Base-by-base conservation (phyloP, 2,888 invertebrate species). In the Mamestra brassicae region DNA sequence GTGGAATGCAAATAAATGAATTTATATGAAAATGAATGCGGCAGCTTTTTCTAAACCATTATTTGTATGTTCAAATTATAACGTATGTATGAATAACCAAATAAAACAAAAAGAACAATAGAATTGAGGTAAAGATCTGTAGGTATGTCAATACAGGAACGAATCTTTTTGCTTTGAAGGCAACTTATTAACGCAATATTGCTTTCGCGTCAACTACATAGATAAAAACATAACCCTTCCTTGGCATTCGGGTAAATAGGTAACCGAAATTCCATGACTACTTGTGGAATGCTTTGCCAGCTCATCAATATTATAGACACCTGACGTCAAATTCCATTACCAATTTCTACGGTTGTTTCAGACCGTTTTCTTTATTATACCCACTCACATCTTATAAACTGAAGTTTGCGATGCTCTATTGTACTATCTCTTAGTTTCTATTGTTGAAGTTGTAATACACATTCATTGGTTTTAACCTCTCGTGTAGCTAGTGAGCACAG, bases 401-500 rank as follows among this genome's bases (percentile, higher is more conserved):
- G 11, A 54, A 36, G 45, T 55, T 50, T 52, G n/a, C 5, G 17
- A 70, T 62, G n/a, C 58, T 17, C 13, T 60, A 36, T 17, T 77
- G 42, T 60, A 52, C 45, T 13, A 63, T n/a, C 11, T 15, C 4
- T 36, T 54, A 60, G 34, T 65, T 57, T 50, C 17, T 10, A 50
- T 58, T 58, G 58, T 62, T 17, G 26, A 26, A 50, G 36, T 60
- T 62, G 58, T 65, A 52, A 26, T 64, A 66, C 34, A 55, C 10
- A 70, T 57, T 68, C 34, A 60, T 52, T 17, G 50, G 38, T 61
- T 62, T 70, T 42, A 54, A 52, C 38, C 45, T 71, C 26, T 11
- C 36, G 66, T 66, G 47, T 60, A 65, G 26, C 62, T n/a, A 50
- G 58, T 64, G 42, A 52, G 34, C 36, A 47, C 42, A 83, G 55